Evolutionary conservation across 2,888 invertebrate genomes (phyloP), one percentile per base, ranked within the genome.

Genomic region (Diloba caeruleocephala): DNA sequence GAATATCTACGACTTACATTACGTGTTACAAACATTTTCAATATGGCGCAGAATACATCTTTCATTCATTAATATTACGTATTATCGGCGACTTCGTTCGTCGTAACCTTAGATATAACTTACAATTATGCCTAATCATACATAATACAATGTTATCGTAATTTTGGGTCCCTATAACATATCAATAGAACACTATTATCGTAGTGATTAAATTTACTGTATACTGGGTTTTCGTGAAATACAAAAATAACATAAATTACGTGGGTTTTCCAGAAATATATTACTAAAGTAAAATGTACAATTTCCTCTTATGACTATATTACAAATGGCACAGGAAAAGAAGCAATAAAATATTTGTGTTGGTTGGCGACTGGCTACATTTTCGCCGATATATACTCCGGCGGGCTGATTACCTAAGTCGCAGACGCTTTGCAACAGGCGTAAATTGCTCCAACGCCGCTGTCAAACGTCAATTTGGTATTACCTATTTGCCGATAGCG

Each of bases 241-340:
- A 62, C 39, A 50, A 57, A 45, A 56, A 57, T 55, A 57, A 68
- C 59, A 53, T 42, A 48, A 60, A 34, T 10, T 34, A 51, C 26
- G 26, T 14, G 4, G 15, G 15, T 26, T 37, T 41, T 8, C 45
- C 36, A 54, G 21, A 65, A 62, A 56, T 62, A 62, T 59, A 64
- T 66, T 67, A 69, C 44, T 41, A 64, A 49, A 56, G 41, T 53
- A 61, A 53, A 65, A 61, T 65, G 26, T 66, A 71, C 58, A 68
- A 66, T 52, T 64, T 56, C 67, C n/a, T 56, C 53, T 63, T 60
- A 62, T 39, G 38, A 39, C 57, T 66, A 52, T 49, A 45, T 61
- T 74, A 71, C 71, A 72, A 79, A 80, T 80, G 81, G 82, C 82
- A 84, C 85, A 74, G 74, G 62, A 76, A 79, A 77, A 58, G 52